These are phyloP conservation scores for Prostheceraeus crozeri DNA, from an alignment of 2,888 invertebrate species.

Conservation along the genomic window DNA sequence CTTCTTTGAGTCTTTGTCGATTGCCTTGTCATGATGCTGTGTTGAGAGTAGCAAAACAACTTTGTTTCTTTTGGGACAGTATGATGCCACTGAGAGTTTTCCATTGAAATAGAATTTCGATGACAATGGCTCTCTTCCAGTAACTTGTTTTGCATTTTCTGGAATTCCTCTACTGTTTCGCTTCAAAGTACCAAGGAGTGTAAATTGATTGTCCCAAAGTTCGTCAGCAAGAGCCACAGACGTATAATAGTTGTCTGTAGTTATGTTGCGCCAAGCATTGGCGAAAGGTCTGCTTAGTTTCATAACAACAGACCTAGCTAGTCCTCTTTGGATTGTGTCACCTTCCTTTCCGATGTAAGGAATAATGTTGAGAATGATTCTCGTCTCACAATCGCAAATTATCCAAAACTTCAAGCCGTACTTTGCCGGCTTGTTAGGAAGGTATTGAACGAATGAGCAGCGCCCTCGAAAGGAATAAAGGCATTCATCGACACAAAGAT, in stretches of 20 bases:
- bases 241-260: slow-evolving; percentile 21
- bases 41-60: slow-evolving; percentile 12
- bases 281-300: neutral
- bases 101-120: slow-evolving; percentile 25
- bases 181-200: slow-evolving; percentile 16
- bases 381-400: slow-evolving; percentile 22
- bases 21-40: slow-evolving; percentile 18
- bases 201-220: slow-evolving; percentile 3
- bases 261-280: slow-evolving; percentile 17
- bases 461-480: slow-evolving; percentile 11
- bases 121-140: slow-evolving; percentile 1
- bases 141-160: slow-evolving; percentile 7
- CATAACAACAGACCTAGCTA: slow-evolving; percentile 17
- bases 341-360: slow-evolving; percentile 16
- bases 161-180: slow-evolving; percentile 18
- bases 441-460: slow-evolving; percentile 11
- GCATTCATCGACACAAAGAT: slow-evolving; percentile 22
- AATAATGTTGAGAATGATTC: slow-evolving; percentile 23
- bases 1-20: slow-evolving; percentile 12
- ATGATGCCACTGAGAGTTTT: slow-evolving; percentile 12
- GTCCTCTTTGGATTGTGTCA: slow-evolving; percentile 14
- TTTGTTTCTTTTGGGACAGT: slow-evolving; percentile 23
- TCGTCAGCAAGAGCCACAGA: slow-evolving; percentile 14
- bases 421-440: slow-evolving; percentile 7
- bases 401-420: slow-evolving; percentile 3